phyloP scores from a whole-genome alignment of 1,140 invertebrate genomes.

The Heliconius hewitsoni region DNA sequence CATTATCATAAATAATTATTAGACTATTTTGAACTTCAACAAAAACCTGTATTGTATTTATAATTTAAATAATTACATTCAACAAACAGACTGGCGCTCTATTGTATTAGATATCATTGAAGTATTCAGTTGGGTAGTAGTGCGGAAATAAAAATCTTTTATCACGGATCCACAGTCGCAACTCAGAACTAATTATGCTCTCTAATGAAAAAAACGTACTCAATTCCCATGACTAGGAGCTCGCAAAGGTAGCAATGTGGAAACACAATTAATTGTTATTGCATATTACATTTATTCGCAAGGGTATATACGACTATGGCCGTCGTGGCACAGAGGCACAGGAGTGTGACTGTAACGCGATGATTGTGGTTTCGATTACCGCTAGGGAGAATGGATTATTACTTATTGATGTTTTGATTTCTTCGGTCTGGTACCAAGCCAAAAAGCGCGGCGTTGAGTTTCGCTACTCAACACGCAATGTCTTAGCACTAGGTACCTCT shows the following conservation, averaged over 20 bases:
- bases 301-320: neutral
- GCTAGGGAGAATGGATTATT: no score
- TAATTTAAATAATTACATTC: conserved; percentile 14
- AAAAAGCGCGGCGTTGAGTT: no score
- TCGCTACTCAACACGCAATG: no score
- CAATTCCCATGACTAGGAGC: conserved; percentile 73
- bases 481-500: no score
- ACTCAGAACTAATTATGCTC: conserved; percentile 56
- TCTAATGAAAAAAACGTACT: conserved; percentile 58
- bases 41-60: conserved; percentile 6
- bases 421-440: no score
- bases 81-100: neutral
- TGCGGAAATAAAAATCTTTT: conserved; percentile 55
- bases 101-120: conserved; percentile 36
- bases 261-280: conserved; percentile 34
- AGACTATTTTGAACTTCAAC: neutral
- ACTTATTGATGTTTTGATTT: no score
- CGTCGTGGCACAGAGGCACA: no score
- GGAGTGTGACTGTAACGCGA: no score
- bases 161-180: conserved; percentile 57
- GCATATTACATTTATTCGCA: conserved; percentile 17
- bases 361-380: no score
- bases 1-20: neutral
- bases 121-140: conserved; percentile 37
- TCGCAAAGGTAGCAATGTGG: conserved; percentile 43